Conservation (phyloP, 2,888 invertebrate genomes). For the Perizoma flavofasciatum region DNA sequence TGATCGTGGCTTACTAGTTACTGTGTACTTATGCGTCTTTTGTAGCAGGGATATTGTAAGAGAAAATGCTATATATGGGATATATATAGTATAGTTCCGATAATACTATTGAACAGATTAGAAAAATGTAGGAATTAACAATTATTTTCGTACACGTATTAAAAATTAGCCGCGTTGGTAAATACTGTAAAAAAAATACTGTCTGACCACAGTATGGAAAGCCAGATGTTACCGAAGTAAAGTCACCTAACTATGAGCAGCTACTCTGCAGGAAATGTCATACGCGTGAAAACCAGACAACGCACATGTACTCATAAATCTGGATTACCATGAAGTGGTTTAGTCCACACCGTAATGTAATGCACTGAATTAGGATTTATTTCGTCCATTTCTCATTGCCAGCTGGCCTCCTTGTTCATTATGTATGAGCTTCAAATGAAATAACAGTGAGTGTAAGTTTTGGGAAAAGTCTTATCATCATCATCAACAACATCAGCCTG, state of each 20-base stretch:
- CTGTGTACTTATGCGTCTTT: too few relatives aligned
- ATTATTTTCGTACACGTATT: too few relatives aligned
- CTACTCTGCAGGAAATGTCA: conserved; percentile 2
- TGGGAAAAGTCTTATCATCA: conserved; percentile 4
- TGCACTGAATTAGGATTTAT: conserved; percentile 66
- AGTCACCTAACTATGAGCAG: conserved; percentile 5
- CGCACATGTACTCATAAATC: conserved; percentile 50
- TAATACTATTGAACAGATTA: too few relatives aligned
- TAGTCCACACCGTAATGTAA: conserved; percentile 52
- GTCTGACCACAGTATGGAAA: not conserved
- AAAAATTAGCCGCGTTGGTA: too few relatives aligned
- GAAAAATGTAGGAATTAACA: too few relatives aligned
- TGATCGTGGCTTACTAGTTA: too few relatives aligned
- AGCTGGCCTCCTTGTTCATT: conserved; percentile 51
- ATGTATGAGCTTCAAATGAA: conserved; percentile 42
- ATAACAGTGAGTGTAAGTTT: conserved; percentile 14
- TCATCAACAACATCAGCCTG: too few relatives aligned
- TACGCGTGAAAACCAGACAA: conserved; percentile 23
- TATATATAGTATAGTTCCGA: too few relatives aligned
- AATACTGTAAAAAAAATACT: too few relatives aligned
- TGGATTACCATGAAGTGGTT: conserved; percentile 52
- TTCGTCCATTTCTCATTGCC: conserved; percentile 55
- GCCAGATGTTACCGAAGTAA: conserved; percentile 1
- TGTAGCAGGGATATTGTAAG: too few relatives aligned
- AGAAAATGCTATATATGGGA: too few relatives aligned